phyloP scores from a whole-genome alignment of 1,140 invertebrate genomes.

The Zaprionus taronus region DNA sequence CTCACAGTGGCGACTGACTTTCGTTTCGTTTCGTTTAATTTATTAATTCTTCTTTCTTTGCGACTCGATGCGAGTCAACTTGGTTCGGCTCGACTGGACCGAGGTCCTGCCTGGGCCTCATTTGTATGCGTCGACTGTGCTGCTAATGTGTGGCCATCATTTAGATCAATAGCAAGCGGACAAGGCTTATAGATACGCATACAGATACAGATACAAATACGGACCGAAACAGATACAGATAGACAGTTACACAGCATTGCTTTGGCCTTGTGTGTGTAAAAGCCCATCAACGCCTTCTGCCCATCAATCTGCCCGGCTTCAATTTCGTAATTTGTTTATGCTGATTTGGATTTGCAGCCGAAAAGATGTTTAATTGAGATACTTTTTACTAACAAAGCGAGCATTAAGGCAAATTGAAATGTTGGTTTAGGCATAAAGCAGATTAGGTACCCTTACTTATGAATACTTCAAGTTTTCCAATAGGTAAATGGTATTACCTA shows the following conservation, averaged over 20 bases:
- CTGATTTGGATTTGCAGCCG: constrained; percentile 50
- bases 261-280: constrained; percentile 38
- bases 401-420: constrained; percentile 9
- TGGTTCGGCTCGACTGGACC: constrained; percentile 9
- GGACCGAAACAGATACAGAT: constrained; percentile 20
- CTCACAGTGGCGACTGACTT: constrained; percentile 47
- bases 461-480: neutral
- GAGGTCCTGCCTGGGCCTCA: constrained; percentile 45
- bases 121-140: constrained; percentile 75
- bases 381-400: constrained; percentile 41
- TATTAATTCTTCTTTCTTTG: constrained; percentile 68
- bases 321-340: constrained; percentile 75
- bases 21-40: constrained; percentile 65
- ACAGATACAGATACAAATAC: constrained; percentile 36
- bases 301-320: constrained; percentile 65
- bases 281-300: constrained; percentile 48
- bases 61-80: constrained; percentile 24
- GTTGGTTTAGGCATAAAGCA: neutral
- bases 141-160: constrained; percentile 79
- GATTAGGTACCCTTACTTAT: neutral
- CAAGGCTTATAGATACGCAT: constrained; percentile 37
- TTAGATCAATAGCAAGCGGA: constrained; percentile 72
- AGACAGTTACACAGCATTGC: constrained; percentile 10
- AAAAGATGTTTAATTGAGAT: constrained; percentile 67
- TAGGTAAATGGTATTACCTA: neutral